These are phyloP conservation scores for Dicrurus megarhynchus DNA, from an alignment of 2,113 vertebrate genomes.

Conservation along the genomic window DNA sequence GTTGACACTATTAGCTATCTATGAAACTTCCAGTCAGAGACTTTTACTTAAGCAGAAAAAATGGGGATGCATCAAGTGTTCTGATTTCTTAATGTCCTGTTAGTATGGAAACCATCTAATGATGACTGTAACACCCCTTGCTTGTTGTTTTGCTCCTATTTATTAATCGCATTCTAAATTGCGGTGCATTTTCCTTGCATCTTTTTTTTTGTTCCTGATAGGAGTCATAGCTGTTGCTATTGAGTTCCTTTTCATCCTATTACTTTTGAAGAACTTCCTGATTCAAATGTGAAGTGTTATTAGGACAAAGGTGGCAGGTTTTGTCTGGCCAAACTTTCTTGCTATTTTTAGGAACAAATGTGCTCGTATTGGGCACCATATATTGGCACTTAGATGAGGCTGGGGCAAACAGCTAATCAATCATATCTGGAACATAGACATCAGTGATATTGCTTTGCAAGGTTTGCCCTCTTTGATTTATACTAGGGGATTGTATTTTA, in stretches of 20 bases:
- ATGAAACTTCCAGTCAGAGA: neutral
- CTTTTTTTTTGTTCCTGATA: neutral
- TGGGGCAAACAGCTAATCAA: conserved; percentile 41
- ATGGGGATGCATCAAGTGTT: neutral
- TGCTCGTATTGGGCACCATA: neutral
- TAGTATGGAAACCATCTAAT: neutral
- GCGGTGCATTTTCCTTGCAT: neutral
- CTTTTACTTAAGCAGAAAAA: neutral
- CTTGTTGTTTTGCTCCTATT: neutral
- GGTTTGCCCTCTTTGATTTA: conserved; percentile 59
- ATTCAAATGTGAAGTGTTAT: neutral
- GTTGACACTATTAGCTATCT: neutral
- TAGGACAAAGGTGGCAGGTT: neutral
- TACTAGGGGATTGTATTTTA: conserved; percentile 40
- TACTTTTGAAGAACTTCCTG: neutral
- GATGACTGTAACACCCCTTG: neutral
- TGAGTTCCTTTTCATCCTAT: neutral
- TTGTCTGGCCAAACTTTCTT: neutral
- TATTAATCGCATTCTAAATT: neutral
- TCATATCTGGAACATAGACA: conserved; percentile 46
- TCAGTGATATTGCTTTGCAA: conserved; percentile 62
- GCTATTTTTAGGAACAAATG: conserved; percentile 37
- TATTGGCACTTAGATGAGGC: conserved; percentile 26
- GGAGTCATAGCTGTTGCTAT: neutral
- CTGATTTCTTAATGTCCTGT: neutral